Evolutionary conservation across 2,113 vertebrate species (phyloP), one percentile per base, ranked within the genome.

Genomic region (Polyodon spathula): DNA sequence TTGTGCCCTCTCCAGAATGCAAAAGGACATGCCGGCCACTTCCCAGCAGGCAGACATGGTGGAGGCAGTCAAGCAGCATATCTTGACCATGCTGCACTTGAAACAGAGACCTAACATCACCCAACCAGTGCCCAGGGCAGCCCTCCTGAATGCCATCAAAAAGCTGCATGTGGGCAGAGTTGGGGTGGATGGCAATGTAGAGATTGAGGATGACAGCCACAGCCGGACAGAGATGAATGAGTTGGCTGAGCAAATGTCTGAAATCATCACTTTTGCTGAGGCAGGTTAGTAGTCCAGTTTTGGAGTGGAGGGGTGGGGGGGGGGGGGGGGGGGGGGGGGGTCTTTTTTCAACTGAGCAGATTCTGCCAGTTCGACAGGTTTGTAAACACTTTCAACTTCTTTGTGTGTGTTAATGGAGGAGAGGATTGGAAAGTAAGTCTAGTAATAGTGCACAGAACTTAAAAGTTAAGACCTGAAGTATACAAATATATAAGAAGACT

Each of bases 61-160:
- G 75, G 95, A 97, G 78, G 93, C 92, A 63, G 95, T 97, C 55
- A 98, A 98, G 83, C 90, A 88, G 76, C 96, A 98, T 83, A 98
- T 98, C 72, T 71, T 98, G 71, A 93, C 86, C 84, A 84, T 94
- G 84, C 82, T 98, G 81, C 95, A 97, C 80, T 88, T 98, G 86
- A 88, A 90, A 74, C 88, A 92, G 76, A 86, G 95, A 83, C 96
- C 96, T 71, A 96, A 98, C 76, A 97, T 98, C 81, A 97, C 91
- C 55, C 94, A 98, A 85, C 85, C 95, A 53, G 83, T 98, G 63
- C 95, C 96, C 62, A 90, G 89, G 72, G 96, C 95, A 65, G 94
- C 96, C 68, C 92, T 98, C 81, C 87, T 98, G 74, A 97, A 95
- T 71, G 96, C 96, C 59, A 92, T 98, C 83, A 83, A 91, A 66